Evolutionary conservation across 2,113 vertebrate genomes (phyloP).

Genomic region (Gallinago jamesoni): DNA sequence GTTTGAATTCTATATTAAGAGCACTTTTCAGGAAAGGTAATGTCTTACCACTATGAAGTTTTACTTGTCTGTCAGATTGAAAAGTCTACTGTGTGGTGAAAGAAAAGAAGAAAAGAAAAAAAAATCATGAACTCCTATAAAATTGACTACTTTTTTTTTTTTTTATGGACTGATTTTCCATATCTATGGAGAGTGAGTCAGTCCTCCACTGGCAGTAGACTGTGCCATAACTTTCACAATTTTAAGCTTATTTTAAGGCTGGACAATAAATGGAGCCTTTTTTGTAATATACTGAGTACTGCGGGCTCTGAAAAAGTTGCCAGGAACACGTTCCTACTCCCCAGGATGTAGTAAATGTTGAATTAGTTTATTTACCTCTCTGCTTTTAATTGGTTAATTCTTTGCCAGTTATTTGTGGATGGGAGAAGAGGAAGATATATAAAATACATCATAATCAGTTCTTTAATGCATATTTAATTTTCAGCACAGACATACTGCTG

Average conservation of each 20-base stretch:
- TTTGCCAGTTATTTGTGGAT: constrained; percentile 33
- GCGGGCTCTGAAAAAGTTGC: background rate
- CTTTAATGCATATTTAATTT: constrained; percentile 76
- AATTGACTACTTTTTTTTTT: background rate
- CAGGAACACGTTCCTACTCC: background rate
- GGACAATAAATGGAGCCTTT: background rate
- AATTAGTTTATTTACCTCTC: constrained; percentile 32
- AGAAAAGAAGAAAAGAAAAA: background rate
- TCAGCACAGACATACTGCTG: constrained; percentile 29
- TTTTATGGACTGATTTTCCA: background rate
- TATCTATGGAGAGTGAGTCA: background rate
- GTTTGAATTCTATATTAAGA: background rate
- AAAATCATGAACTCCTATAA: background rate
- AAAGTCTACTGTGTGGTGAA: background rate
- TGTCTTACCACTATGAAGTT: background rate
- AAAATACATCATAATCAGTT: constrained; percentile 66
- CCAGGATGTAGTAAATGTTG: background rate
- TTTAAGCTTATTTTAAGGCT: background rate
- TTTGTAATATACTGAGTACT: background rate
- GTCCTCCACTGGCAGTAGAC: background rate
- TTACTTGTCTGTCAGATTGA: background rate
- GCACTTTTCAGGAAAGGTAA: background rate
- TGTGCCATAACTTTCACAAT: background rate
- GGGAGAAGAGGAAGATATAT: background rate
- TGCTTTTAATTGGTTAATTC: background rate